Base-by-base conservation (phyloP, 2,113 vertebrate species). In the Saguinus midas region DNA sequence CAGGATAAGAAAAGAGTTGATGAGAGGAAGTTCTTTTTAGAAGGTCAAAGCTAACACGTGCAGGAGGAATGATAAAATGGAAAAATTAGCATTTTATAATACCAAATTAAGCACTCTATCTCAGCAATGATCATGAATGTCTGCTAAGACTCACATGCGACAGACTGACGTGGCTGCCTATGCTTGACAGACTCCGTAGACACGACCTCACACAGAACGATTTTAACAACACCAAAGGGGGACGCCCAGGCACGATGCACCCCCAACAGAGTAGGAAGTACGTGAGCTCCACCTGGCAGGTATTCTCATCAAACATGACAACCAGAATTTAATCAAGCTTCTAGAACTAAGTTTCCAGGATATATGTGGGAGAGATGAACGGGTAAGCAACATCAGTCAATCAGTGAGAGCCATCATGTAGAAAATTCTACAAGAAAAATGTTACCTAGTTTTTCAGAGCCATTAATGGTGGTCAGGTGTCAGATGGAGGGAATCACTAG, bases 181-280 rank as follows among this genome's bases (percentile, higher is more conserved):
- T 4, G 10, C 21, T 35, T 12, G 12, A 6, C 29, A 21, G 20
- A 14, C 20, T 5, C 75, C 2, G 4, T 7, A 40, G 73, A 32
- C 2, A 17, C 2, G 12, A 21, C 27, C 18, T n/a, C 35, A 57
- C 10, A 10, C 0, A 11, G 17, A 50, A n/a, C 2, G 6, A 52
- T 66, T 64, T 48, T 32, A 37, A 48, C 20, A 20, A 11, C 86
- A 43, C 11, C 20, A 17, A 64, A 35, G 9, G 16, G 18, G 10
- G 64, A 7, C 27, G 14, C 35, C 75, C 21, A 52, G 20, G 29
- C n/a, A 6, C 1, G 21, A 25, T 0, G 23, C 10, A 25, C 48
- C 10, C 13, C 27, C 3, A 10, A 43, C n/a, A 52, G 1, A 21
- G 50, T 3, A 37, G 12, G 29, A 37, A 43, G 57, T 43, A 61